Evolutionary conservation across 2,888 invertebrate genomes (phyloP).

Genomic region (Habrosyne pyritoides): DNA sequence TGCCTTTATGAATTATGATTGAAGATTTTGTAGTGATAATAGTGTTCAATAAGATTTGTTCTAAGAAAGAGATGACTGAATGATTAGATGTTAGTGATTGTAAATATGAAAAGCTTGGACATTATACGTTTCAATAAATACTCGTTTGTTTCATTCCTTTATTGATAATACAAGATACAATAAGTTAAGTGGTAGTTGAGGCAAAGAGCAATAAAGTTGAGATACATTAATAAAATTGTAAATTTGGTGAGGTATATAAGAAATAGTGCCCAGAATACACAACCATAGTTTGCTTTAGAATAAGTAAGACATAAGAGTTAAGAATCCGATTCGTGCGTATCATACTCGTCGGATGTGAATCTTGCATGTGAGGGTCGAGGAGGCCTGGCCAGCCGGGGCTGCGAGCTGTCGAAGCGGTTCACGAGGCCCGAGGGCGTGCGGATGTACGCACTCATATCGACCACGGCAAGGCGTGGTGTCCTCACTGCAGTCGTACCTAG

Average conservation of each 20-base stretch:
- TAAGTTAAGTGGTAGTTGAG: slow-evolving; percentile 9
- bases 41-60: slow-evolving; percentile 79
- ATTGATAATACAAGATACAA: slow-evolving; percentile 20
- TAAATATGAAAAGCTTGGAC: slow-evolving; percentile 81
- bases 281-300: neutral
- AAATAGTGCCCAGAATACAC: slow-evolving; percentile 16
- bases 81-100: slow-evolving; percentile 80
- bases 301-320: slow-evolving; percentile 15
- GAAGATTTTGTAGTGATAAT: slow-evolving; percentile 79
- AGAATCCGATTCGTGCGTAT: slow-evolving; percentile 71
- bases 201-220: slow-evolving; percentile 12
- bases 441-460: slow-evolving; percentile 71
- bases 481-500: slow-evolving; percentile 63
- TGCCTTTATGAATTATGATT: slow-evolving; percentile 67
- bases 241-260: slow-evolving; percentile 7
- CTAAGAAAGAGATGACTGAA: slow-evolving; percentile 80
- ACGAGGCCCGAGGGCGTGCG: slow-evolving; percentile 45
- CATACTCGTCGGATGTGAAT: slow-evolving; percentile 74
- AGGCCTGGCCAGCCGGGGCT: slow-evolving; percentile 39
- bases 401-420: slow-evolving; percentile 23
- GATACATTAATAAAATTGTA: slow-evolving; percentile 24
- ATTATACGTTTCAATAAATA: slow-evolving; percentile 79
- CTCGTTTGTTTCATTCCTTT: slow-evolving; percentile 57
- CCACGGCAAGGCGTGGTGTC: slow-evolving; percentile 68
- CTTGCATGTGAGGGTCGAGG: slow-evolving; percentile 46